Percentiles rank a stretch among this genome's conserved stretches.
Evolutionary conservation across 2,888 invertebrate genomes (phyloP).

Genomic region (Vanessa cardui): DNA sequence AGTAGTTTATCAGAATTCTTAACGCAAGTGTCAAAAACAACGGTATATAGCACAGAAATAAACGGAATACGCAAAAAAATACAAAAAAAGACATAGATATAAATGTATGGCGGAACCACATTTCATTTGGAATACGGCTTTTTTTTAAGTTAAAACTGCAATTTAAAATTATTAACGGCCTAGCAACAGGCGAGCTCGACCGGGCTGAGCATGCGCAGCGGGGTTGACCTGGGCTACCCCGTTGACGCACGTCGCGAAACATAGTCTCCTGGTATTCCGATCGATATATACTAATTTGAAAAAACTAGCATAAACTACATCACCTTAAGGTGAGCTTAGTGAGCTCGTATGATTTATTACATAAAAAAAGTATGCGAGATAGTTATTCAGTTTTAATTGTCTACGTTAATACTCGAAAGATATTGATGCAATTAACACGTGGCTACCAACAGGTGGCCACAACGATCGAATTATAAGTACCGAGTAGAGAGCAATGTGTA

Average conservation of each 20-base stretch:
- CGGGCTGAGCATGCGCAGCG: conserved; percentile 36
- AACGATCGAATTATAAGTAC: conserved; percentile 33
- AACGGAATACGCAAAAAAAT: no score
- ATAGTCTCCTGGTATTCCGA: conserved; percentile 10
- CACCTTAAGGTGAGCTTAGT: no score
- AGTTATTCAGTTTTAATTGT: no score
- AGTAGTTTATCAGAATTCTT: no score
- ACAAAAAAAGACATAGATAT: no score
- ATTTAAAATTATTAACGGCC: conserved; percentile 20
- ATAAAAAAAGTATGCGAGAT: no score
- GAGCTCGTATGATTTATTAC: no score
- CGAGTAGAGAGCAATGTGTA: conserved; percentile 28
- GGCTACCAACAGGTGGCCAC: conserved; percentile 56
- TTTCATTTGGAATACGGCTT: background rate
- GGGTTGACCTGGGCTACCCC: conserved; percentile 15
- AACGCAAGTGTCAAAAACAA: no score
- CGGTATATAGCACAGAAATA: no score
- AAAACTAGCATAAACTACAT: background rate
- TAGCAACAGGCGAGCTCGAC: conserved; percentile 35
- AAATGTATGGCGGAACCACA: no score
- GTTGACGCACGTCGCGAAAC: conserved; percentile 3
- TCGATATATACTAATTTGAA: background rate
- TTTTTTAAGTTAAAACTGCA: background rate
- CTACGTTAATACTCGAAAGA: background rate
- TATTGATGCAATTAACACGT: conserved; percentile 41